Evolutionary conservation across 2,113 vertebrate genomes (phyloP).

Genomic region (Antechinus stuartii): DNA sequence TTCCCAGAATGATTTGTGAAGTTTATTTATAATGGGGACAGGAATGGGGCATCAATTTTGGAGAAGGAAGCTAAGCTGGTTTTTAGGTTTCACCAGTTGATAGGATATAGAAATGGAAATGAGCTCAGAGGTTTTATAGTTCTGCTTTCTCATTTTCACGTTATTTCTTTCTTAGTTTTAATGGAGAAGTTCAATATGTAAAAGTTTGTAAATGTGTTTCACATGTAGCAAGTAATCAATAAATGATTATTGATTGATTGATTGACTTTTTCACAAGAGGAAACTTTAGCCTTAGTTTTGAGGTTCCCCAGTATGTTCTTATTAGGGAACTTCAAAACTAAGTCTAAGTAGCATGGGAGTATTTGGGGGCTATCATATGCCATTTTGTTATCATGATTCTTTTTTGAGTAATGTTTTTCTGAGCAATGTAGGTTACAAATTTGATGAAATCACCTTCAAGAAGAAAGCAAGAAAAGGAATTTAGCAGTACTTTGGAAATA

Average conservation of each 20-base stretch:
- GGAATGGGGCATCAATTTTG: background rate
- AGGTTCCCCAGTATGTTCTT: background rate
- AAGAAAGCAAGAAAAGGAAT: background rate
- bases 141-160: background rate
- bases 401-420: background rate
- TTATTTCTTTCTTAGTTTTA: background rate
- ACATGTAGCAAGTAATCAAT: background rate
- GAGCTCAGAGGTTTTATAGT: background rate
- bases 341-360: background rate
- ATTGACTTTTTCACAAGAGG: background rate
- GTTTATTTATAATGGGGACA: background rate
- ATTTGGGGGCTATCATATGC: background rate
- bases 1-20: background rate
- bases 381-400: background rate
- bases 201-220: background rate
- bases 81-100: background rate
- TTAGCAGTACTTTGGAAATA: background rate
- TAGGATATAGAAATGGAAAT: background rate
- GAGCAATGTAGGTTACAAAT: background rate
- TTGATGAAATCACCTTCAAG: background rate
- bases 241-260: background rate
- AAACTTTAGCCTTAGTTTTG: background rate
- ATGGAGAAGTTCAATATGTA: background rate
- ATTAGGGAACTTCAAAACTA: background rate
- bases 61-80: background rate